Evolutionary conservation across 1,140 invertebrate species (phyloP), one percentile per base, ranked within the genome.

Genomic region (Ectropis grisescens): DNA sequence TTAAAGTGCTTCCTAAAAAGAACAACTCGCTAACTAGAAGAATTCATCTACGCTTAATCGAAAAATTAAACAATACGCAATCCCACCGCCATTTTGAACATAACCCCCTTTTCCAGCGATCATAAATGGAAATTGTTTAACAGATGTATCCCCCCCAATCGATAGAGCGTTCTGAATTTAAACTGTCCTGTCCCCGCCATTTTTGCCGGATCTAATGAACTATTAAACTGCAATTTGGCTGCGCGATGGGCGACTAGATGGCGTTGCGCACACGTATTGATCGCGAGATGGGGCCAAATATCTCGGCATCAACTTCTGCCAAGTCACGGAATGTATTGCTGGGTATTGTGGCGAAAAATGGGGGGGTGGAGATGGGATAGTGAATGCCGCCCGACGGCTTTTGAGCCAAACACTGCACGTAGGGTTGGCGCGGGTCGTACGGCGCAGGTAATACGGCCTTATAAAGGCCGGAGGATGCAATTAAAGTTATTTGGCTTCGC

Each of bases 161-260:
- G 56, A 80, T 80, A 80, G 29, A 58, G 58, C 56, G 64, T 64
- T 54, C 70, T 60, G 60, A 80, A 75, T 80, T 76, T 76, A 76
- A 76, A 80, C 68, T 67, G 60, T 61, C 39, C 53, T 60, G 59
- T 70, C 66, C 65, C 68, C 70, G 69, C 68, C 71, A 80, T 76
- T 76, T 75, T 76, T 76, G 68, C 54, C 48, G 55, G 65, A 72
- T 75, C 72, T 80, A 75, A 80, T 80, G 71, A 78, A 80, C 75
- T 80, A 80, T 80, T 80, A 80, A 78, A 80, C 50, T 80, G 71
- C 62, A 76, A 80, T 80, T 80, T 75, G 61, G 66, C 58, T 80
- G 75, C 75, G 75, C 75, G 69, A 55, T 62, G 61, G 55, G 39
- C 35, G 56, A n/a, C 49, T 74, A 78, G 72, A 72, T 74, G 72